These are phyloP conservation scores for Cosmorhoe ocellata DNA, from an alignment of 2,888 invertebrate genomes.

Conservation along the genomic window DNA sequence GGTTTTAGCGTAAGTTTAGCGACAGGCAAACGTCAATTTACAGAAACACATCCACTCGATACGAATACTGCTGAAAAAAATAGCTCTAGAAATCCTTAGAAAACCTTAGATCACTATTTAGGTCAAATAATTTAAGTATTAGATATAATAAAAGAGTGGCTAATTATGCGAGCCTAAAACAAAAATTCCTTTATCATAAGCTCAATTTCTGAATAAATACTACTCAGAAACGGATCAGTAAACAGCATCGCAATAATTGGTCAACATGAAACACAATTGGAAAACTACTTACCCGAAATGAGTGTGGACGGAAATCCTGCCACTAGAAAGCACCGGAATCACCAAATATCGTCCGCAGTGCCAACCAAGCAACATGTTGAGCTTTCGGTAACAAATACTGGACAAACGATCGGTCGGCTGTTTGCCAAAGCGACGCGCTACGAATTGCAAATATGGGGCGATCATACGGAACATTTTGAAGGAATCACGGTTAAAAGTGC, in stretches of 20 bases:
- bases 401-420: slow-evolving; percentile 45
- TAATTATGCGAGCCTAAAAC: too few species aligned
- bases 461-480: slow-evolving; percentile 15
- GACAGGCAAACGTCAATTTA: too few species aligned
- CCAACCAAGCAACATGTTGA: slow-evolving; percentile 47
- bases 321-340: slow-evolving; percentile 11
- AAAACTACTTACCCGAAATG: slow-evolving; percentile 14
- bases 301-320: slow-evolving; percentile 9
- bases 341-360: slow-evolving; percentile 41
- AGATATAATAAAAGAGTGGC: too few species aligned
- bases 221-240: too few species aligned
- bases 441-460: slow-evolving; percentile 50
- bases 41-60: too few species aligned
- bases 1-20: too few species aligned
- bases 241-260: neutral
- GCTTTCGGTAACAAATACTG: slow-evolving; percentile 49
- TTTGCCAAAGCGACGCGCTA: slow-evolving; percentile 50
- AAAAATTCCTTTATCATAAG: too few species aligned
- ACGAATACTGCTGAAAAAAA: too few species aligned
- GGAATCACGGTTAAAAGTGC: neutral
- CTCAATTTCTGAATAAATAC: too few species aligned
- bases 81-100: too few species aligned
- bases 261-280: slow-evolving; percentile 5
- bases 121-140: too few species aligned
- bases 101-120: too few species aligned